A percentile compares a stretch with the other conserved stretches of the same genome.
phyloP scores from a whole-genome alignment of 2,113 vertebrate species.

The Anseranas semipalmata region DNA sequence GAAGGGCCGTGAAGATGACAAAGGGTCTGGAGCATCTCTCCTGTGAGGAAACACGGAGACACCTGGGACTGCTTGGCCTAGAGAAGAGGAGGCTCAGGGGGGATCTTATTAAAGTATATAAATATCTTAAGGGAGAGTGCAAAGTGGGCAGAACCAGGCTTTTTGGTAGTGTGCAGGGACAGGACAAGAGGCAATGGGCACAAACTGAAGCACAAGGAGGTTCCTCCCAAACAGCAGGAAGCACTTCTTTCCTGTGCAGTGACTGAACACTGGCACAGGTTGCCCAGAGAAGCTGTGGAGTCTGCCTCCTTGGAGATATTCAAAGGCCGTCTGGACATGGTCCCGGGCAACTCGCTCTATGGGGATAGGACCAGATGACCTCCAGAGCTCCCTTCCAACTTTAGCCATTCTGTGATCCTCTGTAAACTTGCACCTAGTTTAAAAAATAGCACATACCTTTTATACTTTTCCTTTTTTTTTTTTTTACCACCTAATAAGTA shows the following conservation, averaged over 20 bases:
- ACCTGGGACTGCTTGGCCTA: neutral
- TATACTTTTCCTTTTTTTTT: neutral
- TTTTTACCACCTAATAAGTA: neutral
- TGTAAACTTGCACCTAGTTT: too few species aligned
- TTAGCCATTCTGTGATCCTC: neutral
- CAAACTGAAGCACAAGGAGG: neutral
- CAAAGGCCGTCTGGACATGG: neutral
- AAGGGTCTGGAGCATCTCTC: neutral
- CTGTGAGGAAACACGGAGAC: neutral
- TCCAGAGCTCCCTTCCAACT: neutral
- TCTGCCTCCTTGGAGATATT: neutral
- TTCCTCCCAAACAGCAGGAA: fast-evolving
- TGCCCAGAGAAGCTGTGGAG: neutral
- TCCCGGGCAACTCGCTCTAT: neutral
- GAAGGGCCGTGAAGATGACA: neutral
- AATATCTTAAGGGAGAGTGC: neutral
- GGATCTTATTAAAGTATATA: neutral
- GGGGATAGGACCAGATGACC: neutral
- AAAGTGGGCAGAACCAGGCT: neutral
- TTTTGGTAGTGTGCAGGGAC: neutral
- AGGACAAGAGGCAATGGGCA: neutral
- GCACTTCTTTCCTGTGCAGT: neutral
- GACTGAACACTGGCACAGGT: neutral
- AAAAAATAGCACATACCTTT: neutral
- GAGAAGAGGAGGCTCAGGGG: neutral